These are phyloP conservation scores for Trichechus manatus DNA, from an alignment of 2,113 vertebrate genomes.

Conservation along the genomic window DNA sequence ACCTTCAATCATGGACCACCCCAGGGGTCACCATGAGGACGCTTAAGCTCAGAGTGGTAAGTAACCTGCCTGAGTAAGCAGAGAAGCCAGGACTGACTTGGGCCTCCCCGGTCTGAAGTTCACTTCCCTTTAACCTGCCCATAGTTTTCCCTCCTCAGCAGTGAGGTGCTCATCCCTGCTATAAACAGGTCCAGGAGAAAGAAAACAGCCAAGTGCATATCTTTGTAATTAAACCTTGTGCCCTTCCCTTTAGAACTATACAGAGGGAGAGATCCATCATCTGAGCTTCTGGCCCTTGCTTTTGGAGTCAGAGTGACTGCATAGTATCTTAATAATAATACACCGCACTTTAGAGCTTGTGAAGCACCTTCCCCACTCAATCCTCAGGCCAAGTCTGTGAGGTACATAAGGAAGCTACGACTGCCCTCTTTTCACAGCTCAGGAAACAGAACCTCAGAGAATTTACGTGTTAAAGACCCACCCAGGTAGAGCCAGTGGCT, in stretches of 20 bases:
- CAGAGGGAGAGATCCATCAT: background rate
- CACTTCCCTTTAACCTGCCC: background rate
- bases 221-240: background rate
- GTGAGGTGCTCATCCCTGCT: background rate
- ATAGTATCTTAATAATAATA: background rate
- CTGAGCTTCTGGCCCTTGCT: background rate
- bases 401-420: background rate
- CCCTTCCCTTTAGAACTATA: background rate
- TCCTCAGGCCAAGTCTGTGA: conserved; percentile 1
- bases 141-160: background rate
- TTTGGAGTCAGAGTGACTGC: background rate
- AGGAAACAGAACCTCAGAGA: background rate
- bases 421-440: background rate
- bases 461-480: background rate
- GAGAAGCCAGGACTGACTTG: background rate
- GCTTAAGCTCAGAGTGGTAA: background rate
- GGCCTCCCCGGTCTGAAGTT: background rate
- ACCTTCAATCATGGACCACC: background rate
- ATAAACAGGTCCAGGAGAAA: background rate
- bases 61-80: background rate
- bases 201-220: background rate
- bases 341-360: background rate
- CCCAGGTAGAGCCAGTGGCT: fast-evolving
- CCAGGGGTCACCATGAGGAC: background rate
- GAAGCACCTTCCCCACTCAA: background rate